Base-by-base conservation (phyloP, 2,113 vertebrate species). In the Istiophorus platypterus region DNA sequence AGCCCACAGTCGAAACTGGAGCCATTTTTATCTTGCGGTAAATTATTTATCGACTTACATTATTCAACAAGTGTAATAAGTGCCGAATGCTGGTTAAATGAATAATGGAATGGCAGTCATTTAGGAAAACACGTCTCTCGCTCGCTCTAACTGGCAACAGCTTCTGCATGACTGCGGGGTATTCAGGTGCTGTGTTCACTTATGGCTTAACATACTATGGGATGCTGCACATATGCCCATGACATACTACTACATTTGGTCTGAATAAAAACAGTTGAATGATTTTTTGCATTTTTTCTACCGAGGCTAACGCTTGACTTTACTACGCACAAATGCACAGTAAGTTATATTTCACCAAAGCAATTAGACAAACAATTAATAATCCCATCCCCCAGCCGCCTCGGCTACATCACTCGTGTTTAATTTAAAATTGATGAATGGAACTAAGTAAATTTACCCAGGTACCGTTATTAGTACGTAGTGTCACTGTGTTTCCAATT, bases 11-110 rank as follows among this genome's bases (percentile, higher is more conserved):
- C 84, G 69, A 77, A 89, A 65, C 59, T 41, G n/a, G 47, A 80
- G 82, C 81, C 80, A 83, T 89, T 90, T 92, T 90, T 83, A 81
- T 78, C 83, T 86, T 58, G 1, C 5, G 0, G 34, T 93, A 61
- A 91, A 93, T 88, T 76, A 94, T 92, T 92, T 9, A 91, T 81
- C 49, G 17, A 41, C 76, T 70, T 91, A 27, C 82, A 93, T 92
- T 84, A 91, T 92, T 92, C 73, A 93, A 57, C 45, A 72, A 79
- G 59, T 71, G 62, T 91, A 89, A 93, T 93, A 91, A 82, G 86
- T 91, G 84, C 87, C 80, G 85, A 87, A 85, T 78, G 84, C 76
- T 69, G 75, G 85, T 82, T 89, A 77, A 85, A 88, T 92, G 70
- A 93, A 90, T 92, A 84, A 93, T 87, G 83, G 51, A 90, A 85